Evolutionary conservation across 1,140 invertebrate species (phyloP).

Genomic region (Leptinotarsa lineolata): DNA sequence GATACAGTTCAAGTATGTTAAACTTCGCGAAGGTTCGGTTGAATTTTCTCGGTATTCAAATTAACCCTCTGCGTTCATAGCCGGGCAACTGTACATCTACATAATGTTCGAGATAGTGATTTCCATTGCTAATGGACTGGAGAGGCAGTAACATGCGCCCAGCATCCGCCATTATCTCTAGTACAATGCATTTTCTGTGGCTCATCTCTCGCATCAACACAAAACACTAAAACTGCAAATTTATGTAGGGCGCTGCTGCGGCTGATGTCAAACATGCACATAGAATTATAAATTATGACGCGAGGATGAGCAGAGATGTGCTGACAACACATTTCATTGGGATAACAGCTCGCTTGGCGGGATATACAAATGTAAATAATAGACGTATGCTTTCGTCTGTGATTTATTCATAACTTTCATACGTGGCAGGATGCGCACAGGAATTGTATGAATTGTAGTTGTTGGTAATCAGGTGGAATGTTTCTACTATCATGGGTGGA

Average conservation of each 20-base stretch:
- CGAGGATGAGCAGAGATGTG: not conserved
- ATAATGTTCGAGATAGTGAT: not conserved
- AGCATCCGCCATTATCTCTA: slow-evolving; percentile 15
- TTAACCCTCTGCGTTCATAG: not conserved
- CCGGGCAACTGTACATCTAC: not conserved
- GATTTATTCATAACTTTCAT: not conserved
- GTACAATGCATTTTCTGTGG: slow-evolving; percentile 12
- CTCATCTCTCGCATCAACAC: slow-evolving; percentile 17
- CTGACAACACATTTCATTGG: not conserved
- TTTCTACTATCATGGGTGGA: too few relatives aligned
- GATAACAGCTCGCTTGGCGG: not conserved
- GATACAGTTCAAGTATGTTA: too few relatives aligned
- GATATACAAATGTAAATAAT: not conserved
- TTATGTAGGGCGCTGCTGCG: slow-evolving; percentile 18
- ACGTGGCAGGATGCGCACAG: not conserved
- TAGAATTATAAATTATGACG: slow-evolving; percentile 2
- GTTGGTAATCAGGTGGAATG: too few relatives aligned
- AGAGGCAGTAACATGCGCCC: slow-evolving; percentile 13
- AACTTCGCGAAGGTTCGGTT: not conserved
- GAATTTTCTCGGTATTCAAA: not conserved
- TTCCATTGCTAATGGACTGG: slow-evolving; percentile 22
- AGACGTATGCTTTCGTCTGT: not conserved
- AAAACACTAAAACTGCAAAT: slow-evolving; percentile 22
- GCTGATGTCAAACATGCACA: slow-evolving; percentile 21
- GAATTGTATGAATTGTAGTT: too few relatives aligned